These are phyloP conservation scores for Myotis davidii DNA, from an alignment of 2,113 vertebrate genomes.

Conservation along the genomic window DNA sequence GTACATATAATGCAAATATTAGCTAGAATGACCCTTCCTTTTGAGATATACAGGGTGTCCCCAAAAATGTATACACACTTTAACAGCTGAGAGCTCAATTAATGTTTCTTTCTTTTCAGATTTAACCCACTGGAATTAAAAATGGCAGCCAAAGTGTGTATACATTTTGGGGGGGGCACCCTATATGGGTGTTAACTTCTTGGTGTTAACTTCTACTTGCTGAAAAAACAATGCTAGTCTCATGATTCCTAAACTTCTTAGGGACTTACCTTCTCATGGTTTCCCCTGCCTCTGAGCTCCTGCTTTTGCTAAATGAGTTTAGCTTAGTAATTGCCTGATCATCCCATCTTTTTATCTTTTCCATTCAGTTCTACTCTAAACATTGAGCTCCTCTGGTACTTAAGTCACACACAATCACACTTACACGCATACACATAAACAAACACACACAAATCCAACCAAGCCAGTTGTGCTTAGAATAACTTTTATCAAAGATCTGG, in stretches of 20 bases:
- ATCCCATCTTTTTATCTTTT: neutral
- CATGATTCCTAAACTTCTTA: neutral
- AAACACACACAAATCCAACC: neutral
- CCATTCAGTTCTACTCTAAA: neutral
- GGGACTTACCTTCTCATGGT: neutral
- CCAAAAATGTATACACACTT: too few relatives aligned
- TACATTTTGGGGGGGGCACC: too few relatives aligned
- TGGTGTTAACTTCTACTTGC: neutral
- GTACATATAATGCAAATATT: neutral
- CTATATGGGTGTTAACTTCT: too few relatives aligned
- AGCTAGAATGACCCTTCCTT: neutral
- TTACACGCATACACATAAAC: neutral
- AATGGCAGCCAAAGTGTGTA: too few relatives aligned
- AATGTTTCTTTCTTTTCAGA: too few relatives aligned
- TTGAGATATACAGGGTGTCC: neutral
- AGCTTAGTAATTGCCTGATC: neutral
- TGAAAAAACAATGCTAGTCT: neutral
- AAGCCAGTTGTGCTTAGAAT: neutral
- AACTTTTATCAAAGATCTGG: conserved; percentile 14
- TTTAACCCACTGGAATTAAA: too few relatives aligned
- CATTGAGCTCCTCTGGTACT: neutral
- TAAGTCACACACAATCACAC: neutral
- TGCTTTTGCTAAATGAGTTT: neutral
- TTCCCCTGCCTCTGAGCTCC: neutral
- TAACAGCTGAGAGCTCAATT: too few relatives aligned